Base-by-base conservation (phyloP, 1,140 invertebrate species). In the Leptopilina boulardi region DNA sequence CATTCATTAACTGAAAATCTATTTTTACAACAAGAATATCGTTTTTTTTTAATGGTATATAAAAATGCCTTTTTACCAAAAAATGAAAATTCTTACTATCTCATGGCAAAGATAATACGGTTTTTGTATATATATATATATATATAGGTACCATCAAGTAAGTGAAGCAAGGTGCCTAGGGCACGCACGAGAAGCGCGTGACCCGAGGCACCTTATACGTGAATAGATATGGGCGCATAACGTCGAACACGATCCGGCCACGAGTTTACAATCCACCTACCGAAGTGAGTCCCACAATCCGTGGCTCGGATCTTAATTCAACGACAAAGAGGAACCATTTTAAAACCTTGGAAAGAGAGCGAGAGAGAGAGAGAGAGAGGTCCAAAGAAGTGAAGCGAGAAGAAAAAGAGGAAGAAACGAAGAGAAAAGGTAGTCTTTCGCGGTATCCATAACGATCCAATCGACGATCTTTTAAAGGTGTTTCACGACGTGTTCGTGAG, bases 211-310 rank as follows among this genome's bases (percentile, higher is more conserved):
- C n/a, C 23, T 66, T 66, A 23, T 66, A 66, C 59, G 59, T 66
- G 59, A 23, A 66, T 66, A 66, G 59, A 66, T 66, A 66, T 66
- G 26, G 59, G 23, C 15, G 26, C 30, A 66, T 66, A 66, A 66
- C 59, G 26, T 26, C 71, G 76, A 78, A 82, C 83, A 81, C 79
- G 80, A 84, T 81, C 77, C 74, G 70, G 70, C 73, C n/a, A 77
- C 77, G 80, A 81, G 77, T 83, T 78, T 83, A 82, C 79, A 78
- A 75, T 70, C 79, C 34, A 38, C 56, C 41, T 19, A 74, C 71
- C 23, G 23, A 38, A 15, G 71, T 59, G 77, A 71, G 77, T 80
- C n/a, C n/a, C 73, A 73, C 81, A 85, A 85, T 85, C 83, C 84
- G 78, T 71, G 80, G 73, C 78, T 81, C 78, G 80, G 80, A 82